Percentiles rank a stretch among this genome's conserved stretches.
phyloP scores from a whole-genome alignment of 2,888 invertebrate genomes.

The Monoplex corrugatus region DNA sequence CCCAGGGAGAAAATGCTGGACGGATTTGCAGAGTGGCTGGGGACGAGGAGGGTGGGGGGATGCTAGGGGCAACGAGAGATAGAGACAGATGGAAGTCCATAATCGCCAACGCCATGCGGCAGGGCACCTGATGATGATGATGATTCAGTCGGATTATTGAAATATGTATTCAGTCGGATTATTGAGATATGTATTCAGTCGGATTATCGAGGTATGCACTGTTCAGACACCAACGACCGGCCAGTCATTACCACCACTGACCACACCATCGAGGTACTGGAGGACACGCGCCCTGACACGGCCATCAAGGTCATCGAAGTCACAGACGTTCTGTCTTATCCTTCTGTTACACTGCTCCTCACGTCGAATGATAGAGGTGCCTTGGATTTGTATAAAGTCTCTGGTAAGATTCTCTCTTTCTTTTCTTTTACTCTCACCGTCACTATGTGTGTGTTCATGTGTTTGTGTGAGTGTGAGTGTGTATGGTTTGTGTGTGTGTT shows the following conservation, averaged over 20 bases:
- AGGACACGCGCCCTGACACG: not conserved
- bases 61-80: no score
- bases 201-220: not conserved
- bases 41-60: no score
- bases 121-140: no score
- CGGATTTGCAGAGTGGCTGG: no score
- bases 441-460: no score
- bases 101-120: no score
- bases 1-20: no score
- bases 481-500: not conserved
- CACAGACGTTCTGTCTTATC: not conserved
- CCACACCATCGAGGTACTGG: not conserved
- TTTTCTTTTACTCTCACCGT: not conserved
- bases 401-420: not conserved
- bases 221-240: not conserved
- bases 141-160: no score
- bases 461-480: not conserved
- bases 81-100: no score
- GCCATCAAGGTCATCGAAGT: not conserved
- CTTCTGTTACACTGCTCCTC: not conserved
- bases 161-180: no score
- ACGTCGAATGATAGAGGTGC: not conserved
- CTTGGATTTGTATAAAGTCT: not conserved
- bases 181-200: no score
- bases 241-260: not conserved